phyloP scores from a whole-genome alignment of 1,140 invertebrate species.

The Protaetia brevitarsis region DNA sequence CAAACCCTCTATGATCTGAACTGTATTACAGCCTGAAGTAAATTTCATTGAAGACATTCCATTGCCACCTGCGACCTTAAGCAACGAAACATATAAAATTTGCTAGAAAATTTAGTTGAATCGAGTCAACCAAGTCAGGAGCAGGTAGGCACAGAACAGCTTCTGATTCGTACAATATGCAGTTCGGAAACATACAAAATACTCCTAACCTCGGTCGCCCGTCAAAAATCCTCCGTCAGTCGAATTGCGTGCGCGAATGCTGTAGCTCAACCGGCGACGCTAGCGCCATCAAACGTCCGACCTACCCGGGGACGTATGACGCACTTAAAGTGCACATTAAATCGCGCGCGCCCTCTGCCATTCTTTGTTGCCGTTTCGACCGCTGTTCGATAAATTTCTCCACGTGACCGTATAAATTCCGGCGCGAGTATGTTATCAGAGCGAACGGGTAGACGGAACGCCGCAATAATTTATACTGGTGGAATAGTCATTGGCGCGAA shows the following conservation, averaged over 20 bases:
- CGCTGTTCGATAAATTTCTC: slow-evolving; percentile 13
- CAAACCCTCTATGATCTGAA: too few species aligned
- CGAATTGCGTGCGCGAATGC: slow-evolving; percentile 25
- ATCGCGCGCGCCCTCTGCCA: neutral
- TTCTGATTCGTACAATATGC: neutral
- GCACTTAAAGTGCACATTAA: slow-evolving; percentile 17
- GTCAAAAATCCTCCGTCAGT: slow-evolving; percentile 21
- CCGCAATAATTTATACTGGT: slow-evolving; percentile 13
- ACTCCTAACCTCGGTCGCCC: slow-evolving; percentile 24
- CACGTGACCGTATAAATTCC: slow-evolving; percentile 14
- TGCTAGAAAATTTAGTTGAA: too few species aligned
- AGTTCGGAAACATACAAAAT: slow-evolving; percentile 12
- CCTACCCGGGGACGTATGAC: neutral
- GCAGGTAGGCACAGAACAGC: too few species aligned
- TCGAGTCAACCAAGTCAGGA: too few species aligned
- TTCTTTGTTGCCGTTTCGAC: neutral
- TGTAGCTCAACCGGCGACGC: slow-evolving; percentile 21
- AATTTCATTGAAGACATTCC: too few species aligned
- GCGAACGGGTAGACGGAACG: slow-evolving; percentile 1
- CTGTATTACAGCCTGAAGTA: too few species aligned
- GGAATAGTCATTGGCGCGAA: slow-evolving; percentile 11
- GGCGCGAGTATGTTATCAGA: slow-evolving; percentile 13
- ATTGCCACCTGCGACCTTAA: too few species aligned
- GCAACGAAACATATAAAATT: too few species aligned
- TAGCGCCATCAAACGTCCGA: neutral